Base-by-base conservation (phyloP, 2,797 vertebrate species). In the Rhinatrema bivittatum region DNA sequence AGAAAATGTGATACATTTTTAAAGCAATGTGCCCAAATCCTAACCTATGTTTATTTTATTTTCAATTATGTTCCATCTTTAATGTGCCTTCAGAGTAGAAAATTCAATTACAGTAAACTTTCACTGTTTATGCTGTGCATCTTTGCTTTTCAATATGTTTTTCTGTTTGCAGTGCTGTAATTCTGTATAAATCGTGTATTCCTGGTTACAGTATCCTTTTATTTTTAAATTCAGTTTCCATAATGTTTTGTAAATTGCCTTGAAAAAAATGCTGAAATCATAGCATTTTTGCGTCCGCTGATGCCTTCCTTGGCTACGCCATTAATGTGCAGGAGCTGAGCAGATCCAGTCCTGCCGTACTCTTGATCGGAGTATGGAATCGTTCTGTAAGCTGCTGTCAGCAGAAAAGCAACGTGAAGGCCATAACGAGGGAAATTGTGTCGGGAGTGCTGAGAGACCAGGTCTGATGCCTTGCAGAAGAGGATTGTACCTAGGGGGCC, bases 21-120 rank as follows among this genome's bases (percentile, higher is more conserved):
- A 36, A 46, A 68, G 41, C 42, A 36, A 55, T 54, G 59, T 53
- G 42, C 36, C 41, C 56, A 28, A 36, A 47, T 59, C 39, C 33
- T 58, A 52, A 58, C 46, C 43, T 46, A 57, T 62, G 49, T 68
- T 78, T 75, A 57, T 74, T 79, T 72, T 62, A 64, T 76, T 82
- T 72, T 59, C 55, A 70, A 55, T 62, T n/a, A n/a, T n/a, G n/a
- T n/a, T 65, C 67, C 46, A 39, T 54, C 57, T 62, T 56, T 56
- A 68, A 54, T 40, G 22, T 50, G 36, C 30, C 53, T 68, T 68
- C 46, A 42, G 42, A 30, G 33, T 39, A 21, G 42, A 30, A 72
- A 75, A 69, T 32, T 41, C 14, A 11, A 50, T 81, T 72, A 62
- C 62, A 58, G 60, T 62, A 62, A 62, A 57, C 43, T 61, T 51